Evolutionary conservation across 2,888 invertebrate species (phyloP).

Genomic region (Argyresthia goedartella): DNA sequence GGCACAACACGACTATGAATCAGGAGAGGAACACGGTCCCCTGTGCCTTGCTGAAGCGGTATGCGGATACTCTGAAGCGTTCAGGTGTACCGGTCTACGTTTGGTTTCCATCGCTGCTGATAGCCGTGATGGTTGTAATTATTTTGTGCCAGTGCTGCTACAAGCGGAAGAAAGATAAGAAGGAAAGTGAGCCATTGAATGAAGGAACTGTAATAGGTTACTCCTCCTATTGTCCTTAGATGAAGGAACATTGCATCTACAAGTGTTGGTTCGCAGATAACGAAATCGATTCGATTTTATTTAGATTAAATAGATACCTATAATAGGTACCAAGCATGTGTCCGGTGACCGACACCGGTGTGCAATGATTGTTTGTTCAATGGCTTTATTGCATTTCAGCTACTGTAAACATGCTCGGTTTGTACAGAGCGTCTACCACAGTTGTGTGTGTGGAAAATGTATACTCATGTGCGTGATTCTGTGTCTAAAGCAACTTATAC

Average conservation of each 20-base stretch:
- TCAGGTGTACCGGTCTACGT: conserved; percentile 47
- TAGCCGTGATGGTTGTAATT: conserved; percentile 31
- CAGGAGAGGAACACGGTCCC: conserved; percentile 37
- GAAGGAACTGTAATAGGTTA: conserved; percentile 29
- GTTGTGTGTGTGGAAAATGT: no score
- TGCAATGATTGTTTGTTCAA: no score
- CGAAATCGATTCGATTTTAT: no score
- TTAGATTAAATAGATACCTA: no score
- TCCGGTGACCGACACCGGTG: no score
- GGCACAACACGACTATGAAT: conserved; percentile 43
- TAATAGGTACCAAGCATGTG: no score
- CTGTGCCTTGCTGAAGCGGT: conserved; percentile 44
- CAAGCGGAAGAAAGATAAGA: conserved; percentile 26
- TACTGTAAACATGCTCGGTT: no score
- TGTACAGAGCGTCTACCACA: no score
- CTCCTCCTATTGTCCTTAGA: conserved; percentile 18
- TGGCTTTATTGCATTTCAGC: no score
- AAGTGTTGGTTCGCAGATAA: neutral
- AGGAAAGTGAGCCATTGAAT: conserved; percentile 32
- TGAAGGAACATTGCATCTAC: neutral
- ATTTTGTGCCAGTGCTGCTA: conserved; percentile 37
- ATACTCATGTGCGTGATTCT: no score
- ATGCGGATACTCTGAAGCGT: conserved; percentile 46
- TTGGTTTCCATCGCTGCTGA: conserved; percentile 45
- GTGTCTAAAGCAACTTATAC: no score